Conservation (phyloP, 2,888 invertebrate genomes). For the Drosophila nr. perissopoda region DNA sequence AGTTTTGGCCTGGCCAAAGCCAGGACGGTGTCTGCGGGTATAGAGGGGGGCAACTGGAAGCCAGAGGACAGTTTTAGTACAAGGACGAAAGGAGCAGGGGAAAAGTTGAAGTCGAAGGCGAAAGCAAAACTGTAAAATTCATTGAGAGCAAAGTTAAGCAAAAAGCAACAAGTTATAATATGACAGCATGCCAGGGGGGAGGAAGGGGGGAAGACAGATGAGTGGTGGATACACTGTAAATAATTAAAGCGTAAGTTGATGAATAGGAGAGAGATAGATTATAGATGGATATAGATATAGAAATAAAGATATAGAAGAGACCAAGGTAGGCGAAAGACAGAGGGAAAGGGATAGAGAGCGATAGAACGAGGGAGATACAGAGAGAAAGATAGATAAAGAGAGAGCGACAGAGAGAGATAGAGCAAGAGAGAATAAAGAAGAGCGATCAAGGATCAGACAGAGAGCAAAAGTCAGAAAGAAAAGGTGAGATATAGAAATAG, state of each 20-base stretch:
- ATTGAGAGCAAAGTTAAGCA: slow-evolving; percentile 77
- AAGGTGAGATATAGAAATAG: not conserved
- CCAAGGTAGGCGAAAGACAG: not conserved
- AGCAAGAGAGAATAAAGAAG: not conserved
- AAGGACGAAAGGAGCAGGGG: slow-evolving; percentile 18
- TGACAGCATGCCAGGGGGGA: not conserved
- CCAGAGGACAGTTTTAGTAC: slow-evolving; percentile 26
- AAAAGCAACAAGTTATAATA: slow-evolving; percentile 68
- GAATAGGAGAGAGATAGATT: not conserved
- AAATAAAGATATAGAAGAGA: not conserved
- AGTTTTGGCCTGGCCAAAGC: slow-evolving; percentile 13
- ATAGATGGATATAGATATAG: not conserved
- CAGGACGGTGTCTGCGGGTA: not conserved
- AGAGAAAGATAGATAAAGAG: rapidly evolving
- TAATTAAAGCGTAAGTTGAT: not conserved
- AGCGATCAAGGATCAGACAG: not conserved
- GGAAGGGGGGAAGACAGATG: not conserved
- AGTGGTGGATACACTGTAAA: not conserved
- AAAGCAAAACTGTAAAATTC: slow-evolving; percentile 74
- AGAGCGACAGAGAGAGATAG: not conserved
- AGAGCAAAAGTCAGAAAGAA: not conserved
- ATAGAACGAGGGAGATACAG: not conserved
- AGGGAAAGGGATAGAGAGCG: not conserved
- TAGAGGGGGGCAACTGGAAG: slow-evolving; percentile 6
- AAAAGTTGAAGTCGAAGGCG: slow-evolving; percentile 44